A percentile compares a stretch with the other conserved stretches of the same genome.
These are phyloP conservation scores for Melipona quadrifasciata DNA, from an alignment of 1,140 invertebrate genomes.

Conservation along the genomic window DNA sequence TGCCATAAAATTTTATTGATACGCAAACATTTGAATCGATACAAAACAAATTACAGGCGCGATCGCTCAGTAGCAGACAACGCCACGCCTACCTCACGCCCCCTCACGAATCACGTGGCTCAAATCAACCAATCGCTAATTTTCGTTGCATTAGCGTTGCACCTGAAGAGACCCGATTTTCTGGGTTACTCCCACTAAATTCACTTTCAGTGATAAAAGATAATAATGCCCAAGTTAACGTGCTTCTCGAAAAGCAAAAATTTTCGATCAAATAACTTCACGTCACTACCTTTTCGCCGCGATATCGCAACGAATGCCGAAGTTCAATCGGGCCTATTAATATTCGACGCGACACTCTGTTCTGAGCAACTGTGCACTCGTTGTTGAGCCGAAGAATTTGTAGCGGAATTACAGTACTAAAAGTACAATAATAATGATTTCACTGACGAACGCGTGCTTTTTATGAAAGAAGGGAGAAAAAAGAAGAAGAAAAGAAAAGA, in stretches of 20 bases:
- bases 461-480: not conserved
- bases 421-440: not conserved
- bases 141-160: too few species aligned
- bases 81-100: too few species aligned
- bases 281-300: constrained; percentile 26
- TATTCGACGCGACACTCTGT: constrained; percentile 49
- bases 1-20: too few species aligned
- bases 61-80: too few species aligned
- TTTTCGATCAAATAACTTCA: constrained; percentile 33
- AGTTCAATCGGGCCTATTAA: constrained; percentile 53
- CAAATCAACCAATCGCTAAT: too few species aligned
- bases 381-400: constrained; percentile 43
- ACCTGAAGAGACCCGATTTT: too few species aligned
- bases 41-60: too few species aligned
- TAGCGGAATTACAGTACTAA: not conserved
- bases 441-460: not conserved
- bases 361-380: constrained; percentile 50
- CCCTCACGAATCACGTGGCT: too few species aligned
- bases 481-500: not conserved
- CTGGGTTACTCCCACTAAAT: too few species aligned
- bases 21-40: too few species aligned
- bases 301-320: constrained; percentile 26
- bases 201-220: too few species aligned
- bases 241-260: not conserved
- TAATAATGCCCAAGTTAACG: too few species aligned